These are phyloP conservation scores for Drosophila ogumai DNA, from an alignment of 1,140 invertebrate species.

Conservation along the genomic window DNA sequence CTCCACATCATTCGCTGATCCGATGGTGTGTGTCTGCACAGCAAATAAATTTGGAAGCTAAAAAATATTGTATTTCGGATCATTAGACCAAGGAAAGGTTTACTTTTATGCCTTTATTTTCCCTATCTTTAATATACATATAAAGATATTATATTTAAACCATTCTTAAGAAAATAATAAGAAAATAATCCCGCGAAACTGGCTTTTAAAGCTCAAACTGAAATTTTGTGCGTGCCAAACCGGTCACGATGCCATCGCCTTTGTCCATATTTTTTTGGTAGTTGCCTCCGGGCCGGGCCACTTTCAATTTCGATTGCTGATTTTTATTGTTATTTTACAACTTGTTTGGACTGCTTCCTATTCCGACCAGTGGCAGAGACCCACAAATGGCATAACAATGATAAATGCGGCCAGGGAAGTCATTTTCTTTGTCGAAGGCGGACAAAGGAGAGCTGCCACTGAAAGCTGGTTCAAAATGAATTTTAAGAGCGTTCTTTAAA, in stretches of 20 bases:
- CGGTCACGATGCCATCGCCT: conserved; percentile 44
- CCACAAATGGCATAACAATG: conserved; percentile 46
- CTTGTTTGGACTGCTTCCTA: conserved; percentile 66
- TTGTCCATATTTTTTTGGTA: conserved; percentile 39
- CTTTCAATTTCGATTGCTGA: conserved; percentile 78
- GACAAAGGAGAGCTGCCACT: conserved; percentile 27
- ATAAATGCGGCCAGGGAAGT: conserved; percentile 51
- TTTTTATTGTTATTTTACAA: conserved; percentile 81
- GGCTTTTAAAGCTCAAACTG: too few species aligned
- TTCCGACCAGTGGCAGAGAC: conserved; percentile 28
- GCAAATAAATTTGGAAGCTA: neutral
- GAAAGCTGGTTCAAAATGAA: conserved; percentile 8
- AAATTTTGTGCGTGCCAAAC: conserved; percentile 9
- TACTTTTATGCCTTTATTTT: too few species aligned
- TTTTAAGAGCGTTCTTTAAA: conserved; percentile 7
- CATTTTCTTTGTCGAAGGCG: conserved; percentile 27
- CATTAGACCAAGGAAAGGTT: too few species aligned
- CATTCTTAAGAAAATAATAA: neutral
- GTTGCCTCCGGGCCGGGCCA: conserved; percentile 45
- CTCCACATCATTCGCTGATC: conserved; percentile 3
- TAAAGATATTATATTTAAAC: too few species aligned
- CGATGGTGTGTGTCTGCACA: conserved; percentile 7
- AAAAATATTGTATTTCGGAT: conserved; percentile 9
- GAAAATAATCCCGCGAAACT: neutral
- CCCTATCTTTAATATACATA: too few species aligned